Conservation (phyloP, 2,888 invertebrate genomes). For the Dryocosmus kuriphilus region DNA sequence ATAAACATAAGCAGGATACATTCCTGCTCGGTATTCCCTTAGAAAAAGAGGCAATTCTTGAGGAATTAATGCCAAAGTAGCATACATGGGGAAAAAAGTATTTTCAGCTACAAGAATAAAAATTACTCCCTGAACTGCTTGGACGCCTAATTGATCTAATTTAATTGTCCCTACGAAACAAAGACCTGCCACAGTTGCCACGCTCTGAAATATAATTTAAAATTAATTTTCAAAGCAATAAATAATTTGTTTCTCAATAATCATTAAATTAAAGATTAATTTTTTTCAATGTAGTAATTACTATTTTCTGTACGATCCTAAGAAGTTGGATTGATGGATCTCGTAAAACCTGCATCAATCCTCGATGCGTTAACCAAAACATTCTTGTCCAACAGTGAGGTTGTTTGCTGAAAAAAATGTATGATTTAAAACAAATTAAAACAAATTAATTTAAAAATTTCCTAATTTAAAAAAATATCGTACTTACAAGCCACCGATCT, state of each 20-base stretch:
- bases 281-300: conserved; percentile 70
- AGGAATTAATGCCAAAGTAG: conserved; percentile 91
- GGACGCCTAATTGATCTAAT: conserved; percentile 89
- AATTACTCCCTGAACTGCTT: conserved; percentile 91
- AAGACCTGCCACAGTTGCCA: conserved; percentile 88
- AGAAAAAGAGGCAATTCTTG: conserved; percentile 88
- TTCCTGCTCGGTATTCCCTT: conserved; percentile 89
- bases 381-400: conserved; percentile 87
- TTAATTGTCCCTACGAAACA: conserved; percentile 89
- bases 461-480: neutral
- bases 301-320: conserved; percentile 89
- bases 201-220: conserved; percentile 81
- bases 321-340: conserved; percentile 90
- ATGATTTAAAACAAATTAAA: neutral
- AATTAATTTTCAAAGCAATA: conserved; percentile 42
- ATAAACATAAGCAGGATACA: conserved; percentile 89
- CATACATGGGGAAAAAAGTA: conserved; percentile 94
- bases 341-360: conserved; percentile 85
- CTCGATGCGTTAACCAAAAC: conserved; percentile 87
- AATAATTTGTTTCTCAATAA: no score
- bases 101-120: conserved; percentile 94
- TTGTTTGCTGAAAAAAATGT: conserved; percentile 78
- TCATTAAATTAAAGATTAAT: neutral
- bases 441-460: neutral
- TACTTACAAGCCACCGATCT: conserved; percentile 14